phyloP scores from a whole-genome alignment of 2,888 invertebrate genomes.

The Drosophila diplacantha region DNA sequence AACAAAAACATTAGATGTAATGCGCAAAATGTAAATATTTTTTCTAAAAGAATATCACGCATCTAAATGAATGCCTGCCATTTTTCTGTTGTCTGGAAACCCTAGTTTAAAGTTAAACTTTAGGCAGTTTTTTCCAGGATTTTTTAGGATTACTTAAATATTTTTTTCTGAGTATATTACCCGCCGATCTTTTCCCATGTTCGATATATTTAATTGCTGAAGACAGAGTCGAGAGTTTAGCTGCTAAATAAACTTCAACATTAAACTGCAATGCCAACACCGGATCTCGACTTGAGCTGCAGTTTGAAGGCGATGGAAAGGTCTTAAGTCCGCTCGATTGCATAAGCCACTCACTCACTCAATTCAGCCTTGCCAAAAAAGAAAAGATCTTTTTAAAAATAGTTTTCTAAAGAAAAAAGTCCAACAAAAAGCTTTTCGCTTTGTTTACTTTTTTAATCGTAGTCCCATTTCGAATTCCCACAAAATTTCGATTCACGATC shows the following conservation, averaged over 20 bases:
- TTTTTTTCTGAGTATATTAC: slow-evolving; percentile 5
- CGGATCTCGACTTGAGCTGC: slow-evolving; percentile 21
- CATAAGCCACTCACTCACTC: slow-evolving; percentile 29
- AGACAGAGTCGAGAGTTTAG: slow-evolving; percentile 38
- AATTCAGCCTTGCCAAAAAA: slow-evolving; percentile 46
- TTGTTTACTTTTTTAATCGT: slow-evolving; percentile 57
- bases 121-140: no score
- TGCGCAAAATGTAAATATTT: not conserved
- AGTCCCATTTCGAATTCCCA: slow-evolving; percentile 47
- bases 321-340: slow-evolving; percentile 35
- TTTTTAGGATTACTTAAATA: not conserved
- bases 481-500: slow-evolving; percentile 25
- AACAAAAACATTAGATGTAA: not conserved
- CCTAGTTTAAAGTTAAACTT: not conserved
- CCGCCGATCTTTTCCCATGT: slow-evolving; percentile 6
- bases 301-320: slow-evolving; percentile 35
- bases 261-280: slow-evolving; percentile 8
- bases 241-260: slow-evolving; percentile 26
- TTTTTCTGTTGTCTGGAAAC: not conserved
- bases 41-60: not conserved
- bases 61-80: not conserved
- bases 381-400: slow-evolving; percentile 27
- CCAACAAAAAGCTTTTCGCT: slow-evolving; percentile 14
- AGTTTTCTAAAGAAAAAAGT: slow-evolving; percentile 33
- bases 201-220: slow-evolving; percentile 49